Evolutionary conservation across 2,888 invertebrate genomes (phyloP).

Genomic region (Monopis laevigella): DNA sequence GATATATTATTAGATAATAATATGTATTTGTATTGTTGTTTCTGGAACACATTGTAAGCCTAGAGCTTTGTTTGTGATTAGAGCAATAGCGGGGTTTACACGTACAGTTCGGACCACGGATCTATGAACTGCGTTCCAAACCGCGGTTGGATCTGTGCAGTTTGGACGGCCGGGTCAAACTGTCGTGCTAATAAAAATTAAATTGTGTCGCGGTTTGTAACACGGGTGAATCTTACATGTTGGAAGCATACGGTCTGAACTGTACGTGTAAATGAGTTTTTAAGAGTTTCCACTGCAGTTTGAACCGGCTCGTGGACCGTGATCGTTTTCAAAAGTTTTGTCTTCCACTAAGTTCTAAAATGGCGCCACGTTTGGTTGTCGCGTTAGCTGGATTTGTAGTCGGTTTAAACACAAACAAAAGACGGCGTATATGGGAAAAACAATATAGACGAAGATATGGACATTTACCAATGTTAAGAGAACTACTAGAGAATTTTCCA

Average conservation of each 20-base stretch:
- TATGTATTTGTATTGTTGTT: no score
- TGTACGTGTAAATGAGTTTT: no score
- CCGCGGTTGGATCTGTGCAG: slow-evolving; percentile 10
- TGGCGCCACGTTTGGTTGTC: slow-evolving; percentile 12
- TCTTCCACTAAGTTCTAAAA: slow-evolving; percentile 10
- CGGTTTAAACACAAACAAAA: slow-evolving; percentile 9
- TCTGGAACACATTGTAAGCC: no score
- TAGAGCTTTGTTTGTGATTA: no score
- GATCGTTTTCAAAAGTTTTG: slow-evolving; percentile 11
- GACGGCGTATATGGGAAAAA: slow-evolving; percentile 16
- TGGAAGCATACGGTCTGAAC: slow-evolving; percentile 7
- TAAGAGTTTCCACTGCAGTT: no score
- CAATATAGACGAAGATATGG: slow-evolving; percentile 15
- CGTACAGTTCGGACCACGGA: slow-evolving; percentile 10
- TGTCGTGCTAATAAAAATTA: slow-evolving; percentile 11
- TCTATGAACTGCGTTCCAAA: slow-evolving; percentile 12
- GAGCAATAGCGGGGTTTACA: not conserved
- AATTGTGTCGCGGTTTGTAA: slow-evolving; percentile 11
- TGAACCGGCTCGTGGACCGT: slow-evolving; percentile 8
- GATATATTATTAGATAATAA: no score
- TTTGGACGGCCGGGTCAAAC: slow-evolving; percentile 12
- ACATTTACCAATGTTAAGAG: slow-evolving; percentile 16
- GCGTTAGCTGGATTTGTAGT: slow-evolving; percentile 16
- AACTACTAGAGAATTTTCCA: no score
- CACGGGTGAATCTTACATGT: slow-evolving; percentile 9